These are phyloP conservation scores for Pantala flavescens DNA, from an alignment of 1,140 invertebrate genomes.

Conservation along the genomic window DNA sequence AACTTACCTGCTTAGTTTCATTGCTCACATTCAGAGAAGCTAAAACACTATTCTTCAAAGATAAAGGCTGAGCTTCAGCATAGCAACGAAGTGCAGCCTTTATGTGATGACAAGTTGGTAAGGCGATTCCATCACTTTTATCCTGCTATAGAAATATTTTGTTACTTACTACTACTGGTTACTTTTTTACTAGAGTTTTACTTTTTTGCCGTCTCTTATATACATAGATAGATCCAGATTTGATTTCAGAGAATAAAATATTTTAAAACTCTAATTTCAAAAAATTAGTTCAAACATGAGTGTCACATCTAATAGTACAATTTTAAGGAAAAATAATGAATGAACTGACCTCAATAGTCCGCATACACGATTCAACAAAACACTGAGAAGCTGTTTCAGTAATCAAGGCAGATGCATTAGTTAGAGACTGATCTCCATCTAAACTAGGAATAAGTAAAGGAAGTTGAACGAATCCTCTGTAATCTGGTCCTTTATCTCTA, in stretches of 20 bases:
- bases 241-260: too few relatives aligned
- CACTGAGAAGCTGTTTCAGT: conserved; percentile 47
- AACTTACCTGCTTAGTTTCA: conserved; percentile 47
- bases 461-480: conserved; percentile 63
- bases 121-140: conserved; percentile 28
- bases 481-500: conserved; percentile 55
- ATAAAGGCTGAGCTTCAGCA: conserved; percentile 49
- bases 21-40: conserved; percentile 50
- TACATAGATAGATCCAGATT: neutral
- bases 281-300: too few relatives aligned
- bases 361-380: conserved; percentile 54
- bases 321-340: too few relatives aligned
- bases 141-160: conserved; percentile 29
- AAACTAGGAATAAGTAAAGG: conserved; percentile 30
- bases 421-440: conserved; percentile 36
- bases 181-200: neutral
- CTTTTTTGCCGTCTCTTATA: too few relatives aligned
- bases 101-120: conserved; percentile 54
- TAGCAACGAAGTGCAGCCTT: conserved; percentile 54
- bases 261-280: too few relatives aligned
- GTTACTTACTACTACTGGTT: neutral
- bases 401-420: conserved; percentile 35
- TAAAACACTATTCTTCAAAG: conserved; percentile 54
- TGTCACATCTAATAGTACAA: too few relatives aligned
- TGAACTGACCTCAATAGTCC: conserved; percentile 43